Conservation (phyloP, 2,797 vertebrate genomes). For the Centropyge bicolor region DNA sequence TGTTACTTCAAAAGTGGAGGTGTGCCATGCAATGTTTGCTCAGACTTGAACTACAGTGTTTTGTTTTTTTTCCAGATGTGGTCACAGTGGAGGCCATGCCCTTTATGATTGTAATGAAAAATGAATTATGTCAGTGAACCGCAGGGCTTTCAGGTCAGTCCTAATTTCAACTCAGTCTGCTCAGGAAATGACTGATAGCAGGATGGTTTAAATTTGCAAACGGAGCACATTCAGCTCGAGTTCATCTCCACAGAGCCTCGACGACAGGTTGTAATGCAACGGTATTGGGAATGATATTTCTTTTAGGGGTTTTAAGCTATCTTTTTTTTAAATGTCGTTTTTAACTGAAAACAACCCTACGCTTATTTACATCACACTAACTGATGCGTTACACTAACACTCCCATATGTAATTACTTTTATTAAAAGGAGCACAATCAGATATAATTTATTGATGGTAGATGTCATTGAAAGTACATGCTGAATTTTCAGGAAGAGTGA, state of each 20-base stretch:
- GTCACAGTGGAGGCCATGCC: slow-evolving; percentile 51
- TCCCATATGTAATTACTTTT: slow-evolving; percentile 31
- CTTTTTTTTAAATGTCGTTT: slow-evolving; percentile 26
- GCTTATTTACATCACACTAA: slow-evolving; percentile 14
- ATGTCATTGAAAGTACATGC: slow-evolving; percentile 30
- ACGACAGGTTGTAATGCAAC: slow-evolving; percentile 26
- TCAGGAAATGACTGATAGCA: slow-evolving; percentile 63
- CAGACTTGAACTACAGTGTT: slow-evolving; percentile 54
- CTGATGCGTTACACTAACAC: slow-evolving; percentile 17
- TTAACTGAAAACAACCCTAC: slow-evolving; percentile 22
- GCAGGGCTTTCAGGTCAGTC: slow-evolving; percentile 48
- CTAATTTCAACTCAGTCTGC: slow-evolving; percentile 49
- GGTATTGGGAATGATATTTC: slow-evolving; percentile 8
- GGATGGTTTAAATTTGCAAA: slow-evolving; percentile 58
- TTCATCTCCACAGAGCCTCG: slow-evolving; percentile 23
- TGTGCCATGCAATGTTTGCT: slow-evolving; percentile 59
- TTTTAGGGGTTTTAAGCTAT: slow-evolving; percentile 23
- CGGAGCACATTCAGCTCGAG: slow-evolving; percentile 49
- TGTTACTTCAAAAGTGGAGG: slow-evolving; percentile 60
- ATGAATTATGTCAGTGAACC: slow-evolving; percentile 64
- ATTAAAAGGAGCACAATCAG: slow-evolving; percentile 68
- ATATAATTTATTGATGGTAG: slow-evolving; percentile 45
- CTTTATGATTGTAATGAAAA: slow-evolving; percentile 70
- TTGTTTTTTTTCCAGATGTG: slow-evolving; percentile 41
- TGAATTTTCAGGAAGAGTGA: slow-evolving; percentile 35